These are phyloP conservation scores for Cheilosia vernalis DNA, from an alignment of 2,888 invertebrate species.

Conservation along the genomic window DNA sequence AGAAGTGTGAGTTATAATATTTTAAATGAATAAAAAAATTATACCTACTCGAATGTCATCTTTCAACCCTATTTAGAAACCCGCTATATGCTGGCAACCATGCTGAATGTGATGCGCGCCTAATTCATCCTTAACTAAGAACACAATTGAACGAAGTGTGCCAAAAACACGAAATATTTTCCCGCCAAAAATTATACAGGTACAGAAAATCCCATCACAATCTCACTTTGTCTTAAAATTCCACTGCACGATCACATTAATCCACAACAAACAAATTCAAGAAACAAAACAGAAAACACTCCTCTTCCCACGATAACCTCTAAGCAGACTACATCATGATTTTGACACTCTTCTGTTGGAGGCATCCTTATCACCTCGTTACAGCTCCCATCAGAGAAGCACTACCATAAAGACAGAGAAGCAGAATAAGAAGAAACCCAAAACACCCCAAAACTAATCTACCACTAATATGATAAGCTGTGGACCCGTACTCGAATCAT, in stretches of 20 bases:
- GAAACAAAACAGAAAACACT: conserved; percentile 22
- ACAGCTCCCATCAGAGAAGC: conserved; percentile 17
- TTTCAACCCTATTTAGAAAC: too few species aligned
- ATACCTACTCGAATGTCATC: too few species aligned
- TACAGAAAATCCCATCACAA: background rate
- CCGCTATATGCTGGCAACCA: too few species aligned
- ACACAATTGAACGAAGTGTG: too few species aligned
- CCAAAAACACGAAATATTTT: too few species aligned
- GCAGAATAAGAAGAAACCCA: conserved; percentile 1
- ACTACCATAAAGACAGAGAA: conserved; percentile 6
- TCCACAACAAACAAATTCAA: conserved; percentile 1
- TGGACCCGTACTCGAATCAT: conserved; percentile 15
- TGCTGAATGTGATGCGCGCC: too few species aligned
- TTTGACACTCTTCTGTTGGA: conserved; percentile 21
- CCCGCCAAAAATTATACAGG: too few species aligned
- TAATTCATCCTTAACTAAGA: too few species aligned
- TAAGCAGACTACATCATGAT: conserved; percentile 43
- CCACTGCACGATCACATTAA: background rate
- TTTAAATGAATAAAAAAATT: too few species aligned
- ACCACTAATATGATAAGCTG: conserved; percentile 52
- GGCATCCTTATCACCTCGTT: conserved; percentile 55
- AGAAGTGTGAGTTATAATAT: too few species aligned
- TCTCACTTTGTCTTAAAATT: background rate
- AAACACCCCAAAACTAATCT: conserved; percentile 46
- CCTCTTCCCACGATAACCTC: conserved; percentile 59